Evolutionary conservation across 1,140 invertebrate species (phyloP), one percentile per base, ranked within the genome.

Genomic region (Neelides sp.): DNA sequence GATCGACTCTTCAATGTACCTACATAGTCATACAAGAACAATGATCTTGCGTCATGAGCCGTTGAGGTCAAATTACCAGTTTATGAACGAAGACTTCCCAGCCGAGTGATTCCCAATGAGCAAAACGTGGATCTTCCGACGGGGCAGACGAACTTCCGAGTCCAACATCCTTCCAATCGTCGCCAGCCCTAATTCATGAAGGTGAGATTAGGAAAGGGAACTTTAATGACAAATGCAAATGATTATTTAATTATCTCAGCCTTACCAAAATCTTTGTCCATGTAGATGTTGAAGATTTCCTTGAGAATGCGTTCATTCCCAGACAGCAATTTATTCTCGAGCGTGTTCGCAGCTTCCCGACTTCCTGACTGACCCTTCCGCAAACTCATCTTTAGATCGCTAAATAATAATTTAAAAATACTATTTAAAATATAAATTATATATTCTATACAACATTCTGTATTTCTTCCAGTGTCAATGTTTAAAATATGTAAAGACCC

Each of bases 31-130:
- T 37, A 19, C 1, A 44, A 47, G 24, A 23, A 27, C 4, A 37
- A 46, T 48, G 3, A 24, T 40, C n/a, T 23, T 17, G 26, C 23
- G 26, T 30, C 24, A 13, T 32, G 17, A 41, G 40, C 27, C 37
- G 35, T 20, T 34, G 19, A 30, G 12, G 30, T 20, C 8, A 20
- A 53, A 61, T 69, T 65, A 78, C 77, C 77, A 78, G 58, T 78
- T 78, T 40, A 78, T 76, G 59, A 78, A 78, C 1, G 74, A 75
- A 42, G 74, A 76, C 64, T 78, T 78, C 10, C 77, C 77, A 43
- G 76, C 75, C 19, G 76, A 78, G 62, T 78, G 77, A 61, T 78
- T 78, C 2, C 77, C 77, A 54, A 78, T 73, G 4, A 78, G 60
- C 10, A 78, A 63, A 22, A 78, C 70, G 27, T 68, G 73, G 36